A percentile compares a stretch with the other conserved stretches of the same genome.
phyloP scores from a whole-genome alignment of 2,113 vertebrate species.

The Nestor notabilis region DNA sequence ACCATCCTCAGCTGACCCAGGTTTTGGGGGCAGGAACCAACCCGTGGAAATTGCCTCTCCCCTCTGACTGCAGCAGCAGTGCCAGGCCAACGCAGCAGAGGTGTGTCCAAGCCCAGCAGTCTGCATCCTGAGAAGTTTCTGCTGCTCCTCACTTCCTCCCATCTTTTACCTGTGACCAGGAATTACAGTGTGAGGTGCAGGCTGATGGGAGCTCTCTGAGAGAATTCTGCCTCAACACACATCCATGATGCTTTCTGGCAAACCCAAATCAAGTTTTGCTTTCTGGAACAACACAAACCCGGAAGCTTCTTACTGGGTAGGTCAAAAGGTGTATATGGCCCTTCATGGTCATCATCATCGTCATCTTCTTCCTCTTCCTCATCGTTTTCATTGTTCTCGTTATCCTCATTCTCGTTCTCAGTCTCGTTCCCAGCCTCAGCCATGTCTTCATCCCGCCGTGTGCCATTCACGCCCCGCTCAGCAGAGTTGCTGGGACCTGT shows the following conservation, averaged over 20 bases:
- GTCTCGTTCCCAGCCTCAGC: slow-evolving; percentile 84
- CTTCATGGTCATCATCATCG: slow-evolving; percentile 82
- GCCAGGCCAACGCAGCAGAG: background rate
- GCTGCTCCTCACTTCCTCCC: background rate
- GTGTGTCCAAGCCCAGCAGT: background rate
- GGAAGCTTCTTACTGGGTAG: slow-evolving; percentile 83
- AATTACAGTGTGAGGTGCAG: background rate
- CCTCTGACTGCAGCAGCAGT: background rate
- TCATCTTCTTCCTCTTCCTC: slow-evolving; percentile 92
- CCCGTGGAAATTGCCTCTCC: background rate
- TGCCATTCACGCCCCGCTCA: slow-evolving; percentile 72
- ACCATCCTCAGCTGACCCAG: background rate
- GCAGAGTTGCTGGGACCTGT: slow-evolving; percentile 72
- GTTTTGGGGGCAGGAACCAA: background rate
- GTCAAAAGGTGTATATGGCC: slow-evolving; percentile 89
- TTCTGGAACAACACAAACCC: background rate
- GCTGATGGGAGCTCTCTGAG: background rate
- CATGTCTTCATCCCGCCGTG: slow-evolving; percentile 69
- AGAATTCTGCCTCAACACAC: fast-evolving
- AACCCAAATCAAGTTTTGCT: background rate
- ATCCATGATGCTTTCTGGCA: background rate
- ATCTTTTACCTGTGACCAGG: background rate
- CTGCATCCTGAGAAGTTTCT: background rate
- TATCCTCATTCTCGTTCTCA: slow-evolving; percentile 89
- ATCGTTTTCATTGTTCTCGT: slow-evolving; percentile 88